A percentile compares a stretch with the other conserved stretches of the same genome.
These are phyloP conservation scores for Boulengeromyrus knoepffleri DNA, from an alignment of 2,113 vertebrate genomes.

Conservation along the genomic window DNA sequence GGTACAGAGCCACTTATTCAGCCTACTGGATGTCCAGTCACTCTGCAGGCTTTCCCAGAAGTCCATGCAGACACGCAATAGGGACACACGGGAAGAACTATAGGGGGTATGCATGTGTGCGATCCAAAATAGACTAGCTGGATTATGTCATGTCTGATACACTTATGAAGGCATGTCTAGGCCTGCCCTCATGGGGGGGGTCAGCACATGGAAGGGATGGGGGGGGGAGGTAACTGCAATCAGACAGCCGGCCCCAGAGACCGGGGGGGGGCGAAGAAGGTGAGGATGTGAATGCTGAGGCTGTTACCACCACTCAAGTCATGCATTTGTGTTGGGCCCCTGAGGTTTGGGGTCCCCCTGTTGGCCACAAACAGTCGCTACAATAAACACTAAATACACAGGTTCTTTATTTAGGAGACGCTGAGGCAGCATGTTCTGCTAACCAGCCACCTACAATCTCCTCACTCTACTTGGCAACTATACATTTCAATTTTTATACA, in stretches of 20 bases:
- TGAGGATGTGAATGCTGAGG: background rate
- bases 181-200: constrained; percentile 38
- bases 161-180: constrained; percentile 27
- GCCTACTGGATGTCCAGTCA: background rate
- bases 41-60: background rate
- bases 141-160: constrained; percentile 52
- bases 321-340: background rate
- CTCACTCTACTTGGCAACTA: background rate
- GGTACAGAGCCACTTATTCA: background rate
- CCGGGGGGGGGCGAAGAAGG: background rate
- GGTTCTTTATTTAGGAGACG: background rate
- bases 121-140: constrained; percentile 51
- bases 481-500: too few species aligned
- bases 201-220: constrained; percentile 18
- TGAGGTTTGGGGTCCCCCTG: background rate
- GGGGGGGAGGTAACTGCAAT: background rate
- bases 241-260: background rate
- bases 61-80: background rate
- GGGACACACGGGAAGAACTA: constrained; percentile 39
- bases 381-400: background rate
- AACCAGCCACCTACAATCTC: background rate
- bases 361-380: background rate
- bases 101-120: constrained; percentile 34
- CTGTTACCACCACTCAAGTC: background rate
- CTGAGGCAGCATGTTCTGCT: background rate